Conservation (phyloP, 2,797 vertebrate species). For the Pseudochaenichthys georgianus region DNA sequence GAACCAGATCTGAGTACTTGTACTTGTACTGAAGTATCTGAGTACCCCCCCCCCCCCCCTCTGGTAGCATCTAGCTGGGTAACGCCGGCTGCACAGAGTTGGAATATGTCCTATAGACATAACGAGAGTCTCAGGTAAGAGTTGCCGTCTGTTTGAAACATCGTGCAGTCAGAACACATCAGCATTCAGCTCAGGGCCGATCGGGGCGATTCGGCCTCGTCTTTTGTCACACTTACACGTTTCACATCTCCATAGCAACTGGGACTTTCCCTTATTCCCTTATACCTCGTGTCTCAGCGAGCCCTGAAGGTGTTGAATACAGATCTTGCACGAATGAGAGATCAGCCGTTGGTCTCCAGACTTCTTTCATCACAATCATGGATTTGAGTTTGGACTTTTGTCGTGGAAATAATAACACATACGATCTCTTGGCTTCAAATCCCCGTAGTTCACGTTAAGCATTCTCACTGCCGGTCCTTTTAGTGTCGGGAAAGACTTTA, state of each 20-base stretch:
- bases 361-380: neutral
- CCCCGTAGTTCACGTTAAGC: neutral
- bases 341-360: conserved; percentile 12
- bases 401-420: neutral
- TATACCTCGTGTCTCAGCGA: conserved; percentile 39
- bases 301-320: conserved; percentile 55
- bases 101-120: conserved; percentile 11
- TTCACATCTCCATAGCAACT: conserved; percentile 78
- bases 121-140: conserved; percentile 40
- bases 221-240: conserved; percentile 68
- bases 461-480: neutral
- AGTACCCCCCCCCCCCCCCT: too few species aligned
- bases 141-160: conserved; percentile 13
- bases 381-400: neutral
- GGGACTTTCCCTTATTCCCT: conserved; percentile 47
- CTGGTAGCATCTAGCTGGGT: neutral
- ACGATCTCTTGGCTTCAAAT: neutral
- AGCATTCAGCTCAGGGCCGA: conserved; percentile 53
- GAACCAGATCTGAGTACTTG: too few species aligned
- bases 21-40: too few species aligned
- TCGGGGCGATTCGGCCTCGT: conserved; percentile 71
- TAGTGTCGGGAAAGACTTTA: neutral
- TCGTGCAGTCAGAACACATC: conserved; percentile 55
- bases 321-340: conserved; percentile 25
- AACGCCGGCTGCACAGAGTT: neutral